Base-by-base conservation (phyloP, 2,888 invertebrate genomes). In the Andrena bicolor region DNA sequence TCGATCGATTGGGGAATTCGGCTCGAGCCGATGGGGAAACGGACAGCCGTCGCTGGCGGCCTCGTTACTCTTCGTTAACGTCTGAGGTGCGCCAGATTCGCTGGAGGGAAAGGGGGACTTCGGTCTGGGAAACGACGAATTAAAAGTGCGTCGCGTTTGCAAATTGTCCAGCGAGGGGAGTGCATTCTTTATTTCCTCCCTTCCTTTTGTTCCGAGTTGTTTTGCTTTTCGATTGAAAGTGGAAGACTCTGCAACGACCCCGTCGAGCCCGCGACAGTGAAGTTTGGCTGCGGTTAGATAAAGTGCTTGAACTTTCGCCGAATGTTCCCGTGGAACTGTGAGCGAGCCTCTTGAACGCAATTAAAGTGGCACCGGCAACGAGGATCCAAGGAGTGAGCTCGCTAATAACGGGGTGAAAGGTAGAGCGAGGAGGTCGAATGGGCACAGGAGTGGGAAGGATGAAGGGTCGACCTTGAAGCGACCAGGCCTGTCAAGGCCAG, bases 1-100 rank as follows among this genome's bases (percentile, higher is more conserved):
- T 70, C 73, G 76, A 84, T 84, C 82, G 85, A 86, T 84, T 32
- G 64, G 53, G 58, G 73, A 63, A 72, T 76, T 76, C 75, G 60
- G 35, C 68, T 60, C 30, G 48, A 16, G 7, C 48, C 61, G n/a
- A 63, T 61, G 48, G 51, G 71, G 76, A 72, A 71, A 41, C 66
- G 35, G 28, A 26, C 74, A 13, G 20, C 1, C 32, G 58, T 73
- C 53, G 64, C 20, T 51, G 30, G 70, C 80, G 66, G 80, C 70
- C 80, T 79, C 87, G 88, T 88, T 89, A 88, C 86, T 90, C 88
- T 89, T 88, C 86, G 88, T 90, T 88, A 88, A 84, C 74, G 86
- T 86, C 84, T 58, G 23, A 49, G 66, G 48, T 69, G 58, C 58
- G 53, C 61, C 7, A 28, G 13, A 26, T 4, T n/a, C 5, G 0